Conservation (phyloP, 2,888 invertebrate species). For the Hypomecis atomaria region DNA sequence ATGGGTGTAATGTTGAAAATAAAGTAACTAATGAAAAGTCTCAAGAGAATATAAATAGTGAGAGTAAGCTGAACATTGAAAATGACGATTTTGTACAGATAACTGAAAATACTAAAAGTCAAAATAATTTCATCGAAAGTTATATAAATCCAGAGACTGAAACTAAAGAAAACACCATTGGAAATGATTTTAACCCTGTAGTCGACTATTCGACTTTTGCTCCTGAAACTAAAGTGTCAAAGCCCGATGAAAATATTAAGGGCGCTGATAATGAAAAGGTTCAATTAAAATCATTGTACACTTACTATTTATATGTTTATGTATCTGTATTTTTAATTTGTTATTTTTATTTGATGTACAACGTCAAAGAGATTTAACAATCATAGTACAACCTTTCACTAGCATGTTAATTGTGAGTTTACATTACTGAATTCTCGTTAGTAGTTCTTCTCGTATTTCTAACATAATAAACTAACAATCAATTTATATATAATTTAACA, state of each 20-base stretch:
- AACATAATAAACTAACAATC: slow-evolving; percentile 22
- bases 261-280: slow-evolving; percentile 70
- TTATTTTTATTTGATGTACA: slow-evolving; percentile 71
- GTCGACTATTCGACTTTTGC: slow-evolving; percentile 27
- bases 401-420: slow-evolving; percentile 59
- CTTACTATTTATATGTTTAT: slow-evolving; percentile 73
- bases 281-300: slow-evolving; percentile 76
- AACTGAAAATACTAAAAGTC: slow-evolving; percentile 24
- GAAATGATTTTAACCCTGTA: slow-evolving; percentile 25
- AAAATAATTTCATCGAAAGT: slow-evolving; percentile 15
- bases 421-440: slow-evolving; percentile 31
- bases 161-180: slow-evolving; percentile 24
- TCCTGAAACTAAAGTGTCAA: slow-evolving; percentile 41
- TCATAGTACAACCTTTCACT: slow-evolving; percentile 38
- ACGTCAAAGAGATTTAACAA: slow-evolving; percentile 63
- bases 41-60: background rate
- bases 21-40: background rate
- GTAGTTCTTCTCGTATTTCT: slow-evolving; percentile 30
- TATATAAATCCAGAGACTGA: slow-evolving; percentile 9
- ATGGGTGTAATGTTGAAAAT: slow-evolving; percentile 2
- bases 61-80: slow-evolving; percentile 1
- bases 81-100: background rate
- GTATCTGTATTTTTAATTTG: slow-evolving; percentile 71
- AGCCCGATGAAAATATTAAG: slow-evolving; percentile 55
- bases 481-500: background rate